Evolutionary conservation across 2,797 vertebrate species (phyloP), one percentile per base, ranked within the genome.

Genomic region (Pseudomugil gertrudae): DNA sequence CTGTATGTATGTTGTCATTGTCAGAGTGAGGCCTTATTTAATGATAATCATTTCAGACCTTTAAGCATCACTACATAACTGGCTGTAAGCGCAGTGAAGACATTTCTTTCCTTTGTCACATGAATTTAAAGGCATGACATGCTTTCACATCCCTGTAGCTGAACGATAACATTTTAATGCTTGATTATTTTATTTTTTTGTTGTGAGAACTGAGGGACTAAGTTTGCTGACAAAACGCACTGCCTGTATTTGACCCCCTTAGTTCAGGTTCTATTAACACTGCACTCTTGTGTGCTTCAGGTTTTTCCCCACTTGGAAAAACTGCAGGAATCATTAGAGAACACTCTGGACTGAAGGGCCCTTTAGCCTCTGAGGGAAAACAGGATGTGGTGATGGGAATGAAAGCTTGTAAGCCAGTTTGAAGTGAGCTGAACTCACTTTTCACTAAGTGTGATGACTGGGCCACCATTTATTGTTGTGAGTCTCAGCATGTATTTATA

Each of bases 11-110:
- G 61, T 66, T 65, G 60, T 84, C 38, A 0, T 72, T 48, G 70
- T 71, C 50, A 1, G 70, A 63, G 74, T 23, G 59, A 66, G 63
- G 81, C 66, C 79, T 89, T 92, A 90, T 92, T 92, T 90, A 88
- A 90, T 30, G 65, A 79, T 53, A 63, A 80, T 62, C 29, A 74
- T 84, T 80, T 86, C 71, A 82, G 52, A 74, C 66, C 59, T 64
- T 59, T 9, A 6, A 60, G 65, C 45, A 63, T 88, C 84, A 89
- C 86, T 89, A 86, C 87, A 78, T 51, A 74, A 69, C 60, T 29
- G 0, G 14, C 60, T 70, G 52, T 54, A 51, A 69, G 63, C 32
- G 59, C 57, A 57, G 56, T 9, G 43, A 62, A 24, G 40, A 43
- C 54, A 62, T 59, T 48, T 2, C 27, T 65, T 57, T 33, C 19